A percentile compares a stretch with the other conserved stretches of the same genome.
Conservation (phyloP, 2,797 vertebrate species). For the Thalassophryne amazonica region DNA sequence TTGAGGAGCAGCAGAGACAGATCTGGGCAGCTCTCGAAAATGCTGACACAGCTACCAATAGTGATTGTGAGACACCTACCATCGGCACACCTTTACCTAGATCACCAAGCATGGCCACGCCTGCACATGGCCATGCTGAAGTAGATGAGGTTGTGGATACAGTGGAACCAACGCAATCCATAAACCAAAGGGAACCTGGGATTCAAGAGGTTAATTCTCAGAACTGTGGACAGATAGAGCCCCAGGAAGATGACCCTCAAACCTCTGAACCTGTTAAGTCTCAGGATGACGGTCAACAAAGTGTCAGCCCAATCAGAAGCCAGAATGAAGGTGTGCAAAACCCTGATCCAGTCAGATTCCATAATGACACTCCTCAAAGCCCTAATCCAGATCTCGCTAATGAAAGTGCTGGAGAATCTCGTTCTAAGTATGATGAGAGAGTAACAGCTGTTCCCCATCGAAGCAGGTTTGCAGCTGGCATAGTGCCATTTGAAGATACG, state of each 20-base stretch:
- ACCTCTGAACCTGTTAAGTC: slow-evolving; percentile 26
- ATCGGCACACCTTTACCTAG: slow-evolving; percentile 80
- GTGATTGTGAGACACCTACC: slow-evolving; percentile 84
- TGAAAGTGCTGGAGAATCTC: background rate
- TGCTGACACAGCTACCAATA: slow-evolving; percentile 82
- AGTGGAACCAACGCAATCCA: slow-evolving; percentile 20
- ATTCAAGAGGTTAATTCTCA: slow-evolving; percentile 2
- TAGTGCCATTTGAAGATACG: slow-evolving; percentile 94
- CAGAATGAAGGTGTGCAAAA: slow-evolving; percentile 6
- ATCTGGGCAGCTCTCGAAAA: slow-evolving; percentile 93
- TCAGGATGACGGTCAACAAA: slow-evolving; percentile 10
- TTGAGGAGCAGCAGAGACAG: slow-evolving; percentile 93
- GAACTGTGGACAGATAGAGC: slow-evolving; percentile 1
- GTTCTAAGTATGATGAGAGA: slow-evolving; percentile 31
- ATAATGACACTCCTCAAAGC: slow-evolving; percentile 5
- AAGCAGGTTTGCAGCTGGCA: slow-evolving; percentile 92
- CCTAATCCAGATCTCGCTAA: slow-evolving; percentile 13
- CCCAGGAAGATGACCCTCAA: background rate
- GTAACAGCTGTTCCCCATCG: slow-evolving; percentile 84
- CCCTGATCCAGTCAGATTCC: slow-evolving; percentile 11
- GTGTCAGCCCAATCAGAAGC: slow-evolving; percentile 11
- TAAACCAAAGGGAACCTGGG: slow-evolving; percentile 14
- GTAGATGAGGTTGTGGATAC: slow-evolving; percentile 41
- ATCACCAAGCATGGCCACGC: slow-evolving; percentile 82
- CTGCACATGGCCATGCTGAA: slow-evolving; percentile 74